Evolutionary conservation across 2,888 invertebrate species (phyloP).

Genomic region (Sesia bembeciformis): DNA sequence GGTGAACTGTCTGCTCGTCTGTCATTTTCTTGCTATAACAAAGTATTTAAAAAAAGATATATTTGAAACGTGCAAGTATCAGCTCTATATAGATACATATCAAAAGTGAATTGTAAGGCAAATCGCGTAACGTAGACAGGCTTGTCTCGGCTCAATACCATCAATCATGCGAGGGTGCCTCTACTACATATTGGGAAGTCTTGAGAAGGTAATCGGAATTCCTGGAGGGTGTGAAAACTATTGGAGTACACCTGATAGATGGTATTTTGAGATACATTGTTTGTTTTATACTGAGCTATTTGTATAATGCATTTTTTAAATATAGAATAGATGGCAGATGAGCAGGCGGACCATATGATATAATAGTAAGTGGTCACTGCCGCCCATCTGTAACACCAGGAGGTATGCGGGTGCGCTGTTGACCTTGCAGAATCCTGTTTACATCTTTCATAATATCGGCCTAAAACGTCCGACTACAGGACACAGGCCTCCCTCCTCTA

Average conservation of each 20-base stretch:
- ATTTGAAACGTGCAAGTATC: neutral
- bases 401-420: too few relatives aligned
- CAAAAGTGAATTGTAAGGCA: slow-evolving; percentile 15
- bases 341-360: too few relatives aligned
- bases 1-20: too few relatives aligned
- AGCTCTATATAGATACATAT: slow-evolving; percentile 10
- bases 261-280: neutral
- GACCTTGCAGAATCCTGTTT: too few relatives aligned
- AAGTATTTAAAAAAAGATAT: neutral
- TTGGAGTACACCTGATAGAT: neutral
- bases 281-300: neutral
- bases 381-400: too few relatives aligned
- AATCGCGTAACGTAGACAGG: slow-evolving; percentile 11
- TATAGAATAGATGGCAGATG: too few relatives aligned
- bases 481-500: too few relatives aligned
- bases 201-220: neutral
- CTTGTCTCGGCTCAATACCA: slow-evolving; percentile 9
- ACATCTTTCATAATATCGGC: too few relatives aligned
- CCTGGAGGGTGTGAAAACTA: neutral
- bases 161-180: slow-evolving; percentile 11
- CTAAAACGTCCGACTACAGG: too few relatives aligned
- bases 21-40: too few relatives aligned
- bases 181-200: neutral
- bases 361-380: too few relatives aligned
- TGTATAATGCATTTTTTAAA: neutral